Evolutionary conservation across 2,113 vertebrate genomes (phyloP).

Genomic region (Chiloscyllium plagiosum): DNA sequence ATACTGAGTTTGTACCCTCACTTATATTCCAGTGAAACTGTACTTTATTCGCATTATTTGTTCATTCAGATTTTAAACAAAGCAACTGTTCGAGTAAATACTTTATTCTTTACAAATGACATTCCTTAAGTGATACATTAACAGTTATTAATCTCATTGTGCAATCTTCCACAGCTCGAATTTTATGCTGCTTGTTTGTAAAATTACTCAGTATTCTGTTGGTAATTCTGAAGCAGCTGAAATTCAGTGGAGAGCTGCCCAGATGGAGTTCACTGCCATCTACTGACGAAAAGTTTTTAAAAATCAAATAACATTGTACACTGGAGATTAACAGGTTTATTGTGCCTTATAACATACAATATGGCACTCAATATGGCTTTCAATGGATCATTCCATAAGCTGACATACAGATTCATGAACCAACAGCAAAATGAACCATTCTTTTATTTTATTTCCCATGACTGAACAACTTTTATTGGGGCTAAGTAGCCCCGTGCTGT

Average conservation of each 20-base stretch:
- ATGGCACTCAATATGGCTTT: not conserved
- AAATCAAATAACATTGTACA: not conserved
- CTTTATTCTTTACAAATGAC: not conserved
- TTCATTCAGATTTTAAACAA: not conserved
- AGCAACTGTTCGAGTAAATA: not conserved
- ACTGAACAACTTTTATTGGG: not conserved
- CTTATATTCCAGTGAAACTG: not conserved
- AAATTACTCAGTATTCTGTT: not conserved
- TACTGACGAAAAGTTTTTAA: not conserved
- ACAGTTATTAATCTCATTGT: not conserved
- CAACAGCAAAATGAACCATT: not conserved
- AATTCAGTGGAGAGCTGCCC: not conserved
- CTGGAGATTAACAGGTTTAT: not conserved
- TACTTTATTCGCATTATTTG: not conserved
- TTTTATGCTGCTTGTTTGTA: not conserved
- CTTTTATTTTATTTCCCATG: not conserved
- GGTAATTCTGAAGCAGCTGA: not conserved
- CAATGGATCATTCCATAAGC: not conserved
- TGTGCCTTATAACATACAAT: not conserved
- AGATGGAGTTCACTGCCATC: constrained; percentile 1
- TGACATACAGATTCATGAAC: not conserved
- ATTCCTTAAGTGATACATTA: not conserved
- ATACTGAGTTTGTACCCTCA: not conserved
- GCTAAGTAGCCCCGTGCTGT: not conserved
- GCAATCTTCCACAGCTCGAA: not conserved